Evolutionary conservation across 2,888 invertebrate genomes (phyloP), one percentile per base, ranked within the genome.

Genomic region (Electrophaes corylata): DNA sequence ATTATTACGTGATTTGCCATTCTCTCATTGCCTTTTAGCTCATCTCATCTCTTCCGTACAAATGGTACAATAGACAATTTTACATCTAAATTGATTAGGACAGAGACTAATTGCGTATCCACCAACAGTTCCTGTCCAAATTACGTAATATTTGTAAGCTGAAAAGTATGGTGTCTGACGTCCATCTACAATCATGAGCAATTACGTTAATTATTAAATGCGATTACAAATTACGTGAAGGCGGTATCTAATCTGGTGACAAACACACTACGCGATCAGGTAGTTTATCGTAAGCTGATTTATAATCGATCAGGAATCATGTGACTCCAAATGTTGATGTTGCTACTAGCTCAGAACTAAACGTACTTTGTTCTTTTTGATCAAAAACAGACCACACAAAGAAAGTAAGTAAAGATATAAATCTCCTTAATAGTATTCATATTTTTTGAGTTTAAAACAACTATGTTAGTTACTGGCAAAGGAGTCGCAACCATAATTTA

Each of bases 211-310:
- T 68, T 67, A 73, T 72, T 64, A 70, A 71, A 72, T 65, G 58
- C 62, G 57, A 57, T 67, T 65, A 69, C 64, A 64, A 71, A 72
- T 71, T 73, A 68, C 54, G 69, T 64, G 69, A 67, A 58, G 61
- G 64, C 56, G 65, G 64, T 65, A 66, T 83, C 81, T 84, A 83
- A 86, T 85, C 85, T 57, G 60, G 62, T 65, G 76, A 72, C 71
- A 65, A 79, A 81, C 82, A 79, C 75, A 68, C 70, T 46, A 57
- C 53, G 57, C 55, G 65, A 67, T 69, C 66, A 67, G 37, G 14
- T 39, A 39, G 41, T 62, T 58, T 65, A 58, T 31, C 57, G 64
- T 49, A 53, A 63, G 54, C 60, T 46, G 48, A 60, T 50, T 59
- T 43, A 11, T 35, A 59, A 60, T 49, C 49, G 62, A 49, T 57